These are phyloP conservation scores for Aramus guarauna DNA, from an alignment of 2,113 vertebrate genomes.

Conservation along the genomic window DNA sequence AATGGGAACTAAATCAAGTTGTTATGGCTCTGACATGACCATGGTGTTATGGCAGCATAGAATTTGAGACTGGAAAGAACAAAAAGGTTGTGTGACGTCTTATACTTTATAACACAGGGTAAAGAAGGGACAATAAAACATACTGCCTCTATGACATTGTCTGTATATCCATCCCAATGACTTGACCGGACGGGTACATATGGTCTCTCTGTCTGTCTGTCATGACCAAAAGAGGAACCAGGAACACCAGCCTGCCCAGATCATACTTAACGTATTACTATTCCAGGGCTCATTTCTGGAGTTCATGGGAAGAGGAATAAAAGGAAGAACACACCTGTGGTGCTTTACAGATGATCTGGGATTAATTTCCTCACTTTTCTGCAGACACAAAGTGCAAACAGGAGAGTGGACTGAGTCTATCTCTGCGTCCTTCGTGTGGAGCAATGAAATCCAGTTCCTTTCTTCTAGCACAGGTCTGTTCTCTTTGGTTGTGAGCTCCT, in stretches of 20 bases:
- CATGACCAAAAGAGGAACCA: not conserved
- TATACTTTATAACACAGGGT: not conserved
- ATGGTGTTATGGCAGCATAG: not conserved
- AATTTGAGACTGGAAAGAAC: not conserved
- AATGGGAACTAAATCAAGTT: not conserved
- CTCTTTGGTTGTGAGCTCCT: not conserved
- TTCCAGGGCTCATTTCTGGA: not conserved
- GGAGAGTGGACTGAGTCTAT: not conserved
- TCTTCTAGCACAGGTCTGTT: not conserved
- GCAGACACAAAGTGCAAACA: not conserved
- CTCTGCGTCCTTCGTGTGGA: accelerated
- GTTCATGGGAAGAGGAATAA: not conserved
- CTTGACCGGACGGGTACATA: not conserved
- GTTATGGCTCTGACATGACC: not conserved
- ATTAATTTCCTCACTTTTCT: not conserved
- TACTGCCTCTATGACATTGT: not conserved
- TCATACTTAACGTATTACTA: not conserved
- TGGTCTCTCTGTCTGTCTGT: not conserved
- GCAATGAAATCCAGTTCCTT: not conserved
- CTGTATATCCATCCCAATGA: not conserved
- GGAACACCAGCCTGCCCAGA: not conserved
- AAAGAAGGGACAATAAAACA: not conserved
- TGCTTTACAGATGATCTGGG: not conserved
- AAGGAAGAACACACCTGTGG: not conserved
- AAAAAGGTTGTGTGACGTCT: not conserved